These are phyloP conservation scores for Andrena fulva DNA, from an alignment of 2,888 invertebrate species.

Conservation along the genomic window DNA sequence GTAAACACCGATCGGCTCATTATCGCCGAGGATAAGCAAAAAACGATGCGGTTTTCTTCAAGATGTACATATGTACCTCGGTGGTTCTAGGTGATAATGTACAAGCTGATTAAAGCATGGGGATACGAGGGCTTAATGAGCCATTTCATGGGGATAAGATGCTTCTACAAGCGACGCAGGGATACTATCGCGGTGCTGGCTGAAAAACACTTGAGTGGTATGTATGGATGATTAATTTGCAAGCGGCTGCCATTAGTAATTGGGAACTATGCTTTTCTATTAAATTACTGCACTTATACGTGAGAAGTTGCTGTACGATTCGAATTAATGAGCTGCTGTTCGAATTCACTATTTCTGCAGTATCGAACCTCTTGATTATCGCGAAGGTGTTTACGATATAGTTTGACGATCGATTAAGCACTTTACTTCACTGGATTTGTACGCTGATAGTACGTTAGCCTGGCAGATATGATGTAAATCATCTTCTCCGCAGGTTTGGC, in stretches of 20 bases:
- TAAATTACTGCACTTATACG: neutral
- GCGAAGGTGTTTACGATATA: no score
- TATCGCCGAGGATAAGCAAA: constrained; percentile 24
- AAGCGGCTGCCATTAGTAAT: neutral
- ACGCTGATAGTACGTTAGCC: no score
- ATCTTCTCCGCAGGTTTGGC: constrained; percentile 85
- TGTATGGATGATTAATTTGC: constrained; percentile 32
- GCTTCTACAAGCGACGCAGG: constrained; percentile 88
- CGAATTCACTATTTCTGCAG: no score
- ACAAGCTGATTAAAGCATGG: constrained; percentile 87
- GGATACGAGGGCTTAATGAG: constrained; percentile 87
- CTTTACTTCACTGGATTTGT: no score
- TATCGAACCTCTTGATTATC: no score
- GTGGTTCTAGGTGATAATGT: constrained; percentile 86
- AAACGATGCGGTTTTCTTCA: neutral
- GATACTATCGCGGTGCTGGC: constrained; percentile 88
- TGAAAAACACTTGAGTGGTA: constrained; percentile 87
- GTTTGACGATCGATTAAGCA: no score
- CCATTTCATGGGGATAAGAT: constrained; percentile 87
- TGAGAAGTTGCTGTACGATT: neutral
- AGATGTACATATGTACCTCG: neutral
- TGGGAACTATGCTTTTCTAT: neutral
- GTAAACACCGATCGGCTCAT: constrained; percentile 51
- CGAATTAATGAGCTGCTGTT: no score
- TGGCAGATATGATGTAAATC: no score